Evolutionary conservation across 2,797 vertebrate species (phyloP).

Genomic region (Nannoperca australis): DNA sequence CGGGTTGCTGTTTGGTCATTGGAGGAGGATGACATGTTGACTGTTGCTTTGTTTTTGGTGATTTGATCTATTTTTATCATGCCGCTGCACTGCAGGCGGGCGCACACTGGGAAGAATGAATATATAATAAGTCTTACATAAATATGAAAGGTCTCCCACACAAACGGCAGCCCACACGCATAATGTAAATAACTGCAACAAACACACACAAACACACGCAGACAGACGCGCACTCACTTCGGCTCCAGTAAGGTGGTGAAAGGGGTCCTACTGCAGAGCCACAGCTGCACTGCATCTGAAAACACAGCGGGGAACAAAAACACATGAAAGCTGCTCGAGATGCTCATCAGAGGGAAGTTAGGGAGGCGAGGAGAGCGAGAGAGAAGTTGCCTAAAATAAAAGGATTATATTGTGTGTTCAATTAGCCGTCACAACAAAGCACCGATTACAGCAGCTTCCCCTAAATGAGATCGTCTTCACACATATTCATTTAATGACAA

Average conservation of each 20-base stretch:
- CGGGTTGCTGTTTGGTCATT: not conserved
- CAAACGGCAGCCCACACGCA: conserved; percentile 26
- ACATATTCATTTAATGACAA: conserved; percentile 11
- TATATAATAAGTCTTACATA: conserved; percentile 29
- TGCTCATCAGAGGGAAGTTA: not conserved
- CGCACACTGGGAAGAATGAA: conserved; percentile 13
- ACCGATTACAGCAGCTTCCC: conserved; percentile 27
- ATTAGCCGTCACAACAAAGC: conserved; percentile 47
- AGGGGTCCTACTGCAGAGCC: conserved; percentile 70
- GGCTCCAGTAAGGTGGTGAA: conserved; percentile 81
- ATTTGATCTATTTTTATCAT: conserved; percentile 11
- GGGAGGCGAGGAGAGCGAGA: not conserved
- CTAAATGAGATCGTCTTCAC: conserved; percentile 12
- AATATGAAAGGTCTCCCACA: conserved; percentile 33
- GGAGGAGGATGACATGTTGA: not conserved
- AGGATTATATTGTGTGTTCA: conserved; percentile 39
- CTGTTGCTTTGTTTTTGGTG: conserved; percentile 1
- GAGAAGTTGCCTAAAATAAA: not conserved
- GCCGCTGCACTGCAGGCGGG: not conserved
- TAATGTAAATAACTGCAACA: conserved; percentile 22
- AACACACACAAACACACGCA: not conserved
- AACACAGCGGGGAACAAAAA: conserved; percentile 32
- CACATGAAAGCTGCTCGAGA: conserved; percentile 1
- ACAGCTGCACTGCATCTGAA: conserved; percentile 85
- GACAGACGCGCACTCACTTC: conserved; percentile 69